Conservation (phyloP, 2,797 vertebrate genomes). For the Cryptoblepharus egeriae region DNA sequence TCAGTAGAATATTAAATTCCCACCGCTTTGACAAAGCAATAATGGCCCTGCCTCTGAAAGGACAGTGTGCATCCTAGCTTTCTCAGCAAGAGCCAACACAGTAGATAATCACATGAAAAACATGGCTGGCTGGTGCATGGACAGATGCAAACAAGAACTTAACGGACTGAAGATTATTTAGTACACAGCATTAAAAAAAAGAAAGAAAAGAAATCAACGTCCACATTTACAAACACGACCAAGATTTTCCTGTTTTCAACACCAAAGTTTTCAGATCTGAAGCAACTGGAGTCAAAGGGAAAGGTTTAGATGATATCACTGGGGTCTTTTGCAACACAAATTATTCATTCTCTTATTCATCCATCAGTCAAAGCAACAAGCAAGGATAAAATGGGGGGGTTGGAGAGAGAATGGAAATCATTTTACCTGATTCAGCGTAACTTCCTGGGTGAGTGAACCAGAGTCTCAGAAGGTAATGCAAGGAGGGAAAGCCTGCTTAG, state of each 20-base stretch:
- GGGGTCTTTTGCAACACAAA: slow-evolving; percentile 37
- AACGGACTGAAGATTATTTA: slow-evolving; percentile 63
- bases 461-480: slow-evolving; percentile 59
- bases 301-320: slow-evolving; percentile 53
- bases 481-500: slow-evolving; percentile 42
- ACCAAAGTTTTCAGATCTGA: slow-evolving; percentile 42
- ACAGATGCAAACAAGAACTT: slow-evolving; percentile 64
- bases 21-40: slow-evolving; percentile 39
- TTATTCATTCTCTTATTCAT: slow-evolving; percentile 28
- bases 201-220: neutral
- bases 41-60: slow-evolving; percentile 59
- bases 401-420: slow-evolving; percentile 16
- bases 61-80: slow-evolving; percentile 57
- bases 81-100: slow-evolving; percentile 55
- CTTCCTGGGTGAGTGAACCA: slow-evolving; percentile 62
- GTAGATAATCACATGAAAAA: slow-evolving; percentile 73
- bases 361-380: slow-evolving; percentile 45
- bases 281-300: slow-evolving; percentile 40
- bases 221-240: neutral
- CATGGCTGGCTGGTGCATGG: slow-evolving; percentile 78
- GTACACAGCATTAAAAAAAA: slow-evolving; percentile 27
- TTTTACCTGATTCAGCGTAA: slow-evolving; percentile 71
- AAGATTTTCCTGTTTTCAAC: neutral
- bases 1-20: neutral
- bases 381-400: slow-evolving; percentile 23